phyloP scores from a whole-genome alignment of 2,888 invertebrate genomes.

The Sarcophaga variegata region DNA sequence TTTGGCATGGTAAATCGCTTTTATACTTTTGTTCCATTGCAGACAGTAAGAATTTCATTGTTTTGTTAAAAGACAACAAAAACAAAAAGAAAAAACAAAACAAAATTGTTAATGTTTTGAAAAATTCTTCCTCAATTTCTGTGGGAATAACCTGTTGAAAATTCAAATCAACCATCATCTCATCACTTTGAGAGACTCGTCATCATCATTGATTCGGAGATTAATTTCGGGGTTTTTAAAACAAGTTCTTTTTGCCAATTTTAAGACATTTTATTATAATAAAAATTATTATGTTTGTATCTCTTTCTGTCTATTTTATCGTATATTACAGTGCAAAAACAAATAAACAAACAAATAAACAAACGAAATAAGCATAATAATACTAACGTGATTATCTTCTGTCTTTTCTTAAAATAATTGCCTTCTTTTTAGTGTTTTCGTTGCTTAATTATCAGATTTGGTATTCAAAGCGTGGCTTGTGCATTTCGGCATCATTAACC shows the following conservation, averaged over 20 bases:
- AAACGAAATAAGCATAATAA: constrained; percentile 9
- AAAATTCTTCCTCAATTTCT: constrained; percentile 28
- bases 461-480: constrained; percentile 17
- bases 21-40: constrained; percentile 32
- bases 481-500: not conserved
- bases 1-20: constrained; percentile 6
- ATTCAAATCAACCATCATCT: not conserved
- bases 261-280: not conserved
- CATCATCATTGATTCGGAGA: not conserved
- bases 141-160: not conserved
- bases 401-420: constrained; percentile 8
- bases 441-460: constrained; percentile 1
- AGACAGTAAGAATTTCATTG: not conserved
- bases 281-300: too few relatives aligned
- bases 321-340: not conserved
- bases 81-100: too few relatives aligned
- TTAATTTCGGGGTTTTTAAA: not conserved
- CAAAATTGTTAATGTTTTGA: not conserved
- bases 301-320: not conserved
- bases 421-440: not conserved
- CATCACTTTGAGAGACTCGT: not conserved
- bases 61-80: not conserved
- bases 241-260: not conserved
- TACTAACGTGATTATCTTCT: not conserved
- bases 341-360: not conserved